phyloP scores from a whole-genome alignment of 2,797 vertebrate genomes.

The Heliangelus exortis region DNA sequence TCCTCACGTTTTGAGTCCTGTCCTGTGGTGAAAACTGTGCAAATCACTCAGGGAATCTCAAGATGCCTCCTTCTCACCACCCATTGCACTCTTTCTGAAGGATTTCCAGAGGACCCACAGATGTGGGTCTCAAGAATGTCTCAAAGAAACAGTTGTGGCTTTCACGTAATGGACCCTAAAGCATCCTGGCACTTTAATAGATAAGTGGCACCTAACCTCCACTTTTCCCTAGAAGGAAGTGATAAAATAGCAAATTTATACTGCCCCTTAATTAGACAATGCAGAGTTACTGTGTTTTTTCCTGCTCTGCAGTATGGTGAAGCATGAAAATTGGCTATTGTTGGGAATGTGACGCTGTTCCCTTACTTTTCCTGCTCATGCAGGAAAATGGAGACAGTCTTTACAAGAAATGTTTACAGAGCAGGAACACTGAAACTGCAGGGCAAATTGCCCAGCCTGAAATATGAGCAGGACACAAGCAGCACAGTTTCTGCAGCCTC shows the following conservation, averaged over 20 bases:
- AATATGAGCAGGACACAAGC: neutral
- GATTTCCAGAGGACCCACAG: neutral
- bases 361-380: constrained; percentile 40
- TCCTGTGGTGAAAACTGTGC: neutral
- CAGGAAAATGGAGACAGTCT: constrained; percentile 24
- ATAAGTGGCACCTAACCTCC: constrained; percentile 6
- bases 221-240: constrained; percentile 62
- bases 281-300: constrained; percentile 74
- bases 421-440: neutral
- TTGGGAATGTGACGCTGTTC: constrained; percentile 17
- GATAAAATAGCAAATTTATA: constrained; percentile 64
- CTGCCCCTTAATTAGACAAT: constrained; percentile 62
- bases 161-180: neutral
- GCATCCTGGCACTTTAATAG: constrained; percentile 23
- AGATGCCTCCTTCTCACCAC: neutral
- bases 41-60: neutral
- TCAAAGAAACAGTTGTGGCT: neutral
- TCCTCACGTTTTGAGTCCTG: neutral
- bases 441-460: neutral
- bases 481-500: neutral
- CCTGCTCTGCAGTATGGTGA: constrained; percentile 63
- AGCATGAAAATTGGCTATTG: constrained; percentile 42
- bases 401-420: constrained; percentile 31
- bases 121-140: neutral
- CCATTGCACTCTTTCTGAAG: neutral